phyloP scores from a whole-genome alignment of 2,888 invertebrate species.

The Chrysolina haemoptera region DNA sequence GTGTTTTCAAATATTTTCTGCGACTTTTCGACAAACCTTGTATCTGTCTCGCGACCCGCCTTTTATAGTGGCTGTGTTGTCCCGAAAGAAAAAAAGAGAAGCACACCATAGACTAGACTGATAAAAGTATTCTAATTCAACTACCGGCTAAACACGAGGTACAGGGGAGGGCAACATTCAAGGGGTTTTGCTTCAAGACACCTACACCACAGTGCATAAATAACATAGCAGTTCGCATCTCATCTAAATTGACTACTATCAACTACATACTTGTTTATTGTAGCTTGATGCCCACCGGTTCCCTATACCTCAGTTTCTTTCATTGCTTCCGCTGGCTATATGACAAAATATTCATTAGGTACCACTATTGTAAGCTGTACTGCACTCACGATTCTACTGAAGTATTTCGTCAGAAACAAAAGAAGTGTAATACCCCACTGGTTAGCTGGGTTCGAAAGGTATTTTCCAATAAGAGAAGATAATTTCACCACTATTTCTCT shows the following conservation, averaged over 20 bases:
- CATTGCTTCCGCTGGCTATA: constrained; percentile 83
- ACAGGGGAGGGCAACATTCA: constrained; percentile 64
- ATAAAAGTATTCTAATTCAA: constrained; percentile 42
- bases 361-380: constrained; percentile 31
- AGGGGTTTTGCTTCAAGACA: constrained; percentile 65
- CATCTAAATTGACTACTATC: constrained; percentile 69
- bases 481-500: no score
- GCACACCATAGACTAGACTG: constrained; percentile 27
- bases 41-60: constrained; percentile 38
- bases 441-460: not conserved
- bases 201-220: constrained; percentile 67
- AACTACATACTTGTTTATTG: constrained; percentile 77
- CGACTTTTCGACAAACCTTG: constrained; percentile 36
- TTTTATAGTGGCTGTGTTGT: constrained; percentile 67
- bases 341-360: constrained; percentile 67
- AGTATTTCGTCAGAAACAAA: constrained; percentile 24
- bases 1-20: constrained; percentile 36
- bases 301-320: constrained; percentile 84
- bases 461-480: not conserved
- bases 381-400: constrained; percentile 33
- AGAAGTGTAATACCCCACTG: constrained; percentile 7
- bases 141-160: constrained; percentile 59
- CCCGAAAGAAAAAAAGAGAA: constrained; percentile 49
- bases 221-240: constrained; percentile 67
- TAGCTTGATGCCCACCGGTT: constrained; percentile 73